A percentile compares a stretch with the other conserved stretches of the same genome.
phyloP scores from a whole-genome alignment of 2,113 vertebrate genomes.

The Thalassoma bifasciatum region DNA sequence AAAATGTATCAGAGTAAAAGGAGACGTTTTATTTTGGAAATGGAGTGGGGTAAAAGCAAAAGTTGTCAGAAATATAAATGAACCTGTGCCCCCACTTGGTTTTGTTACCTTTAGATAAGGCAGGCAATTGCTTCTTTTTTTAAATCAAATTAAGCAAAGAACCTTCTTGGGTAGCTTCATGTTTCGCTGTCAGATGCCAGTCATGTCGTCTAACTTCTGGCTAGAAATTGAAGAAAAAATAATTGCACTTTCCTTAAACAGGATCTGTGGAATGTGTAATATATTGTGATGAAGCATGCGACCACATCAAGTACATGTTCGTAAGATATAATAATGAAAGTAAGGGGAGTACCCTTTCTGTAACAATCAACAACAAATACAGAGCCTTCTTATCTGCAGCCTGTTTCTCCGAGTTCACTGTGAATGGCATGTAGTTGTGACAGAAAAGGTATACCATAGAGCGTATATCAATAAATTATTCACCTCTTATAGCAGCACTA shows the following conservation, averaged over 20 bases:
- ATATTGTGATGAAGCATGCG: not conserved
- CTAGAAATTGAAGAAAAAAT: not conserved
- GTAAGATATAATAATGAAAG: not conserved
- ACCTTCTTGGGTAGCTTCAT: too few species aligned
- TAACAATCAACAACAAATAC: not conserved
- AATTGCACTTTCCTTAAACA: not conserved
- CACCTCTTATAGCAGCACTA: not conserved
- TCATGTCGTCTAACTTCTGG: not conserved
- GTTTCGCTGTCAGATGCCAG: not conserved
- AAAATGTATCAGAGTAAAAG: too few species aligned
- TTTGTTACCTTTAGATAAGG: not conserved
- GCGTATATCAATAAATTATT: conserved; percentile 23
- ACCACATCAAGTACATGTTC: not conserved
- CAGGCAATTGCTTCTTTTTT: not conserved
- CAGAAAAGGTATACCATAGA: conserved; percentile 12
- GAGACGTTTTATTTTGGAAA: too few species aligned
- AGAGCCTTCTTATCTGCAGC: not conserved
- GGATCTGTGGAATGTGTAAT: not conserved
- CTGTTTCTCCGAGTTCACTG: not conserved
- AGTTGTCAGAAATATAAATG: too few species aligned
- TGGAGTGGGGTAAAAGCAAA: too few species aligned
- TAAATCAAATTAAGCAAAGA: not conserved
- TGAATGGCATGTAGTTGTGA: conserved; percentile 13
- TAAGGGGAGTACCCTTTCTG: not conserved
- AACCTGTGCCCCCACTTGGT: too few species aligned